Conservation (phyloP, 2,113 vertebrate species). For the Sminthopsis crassicaudata region DNA sequence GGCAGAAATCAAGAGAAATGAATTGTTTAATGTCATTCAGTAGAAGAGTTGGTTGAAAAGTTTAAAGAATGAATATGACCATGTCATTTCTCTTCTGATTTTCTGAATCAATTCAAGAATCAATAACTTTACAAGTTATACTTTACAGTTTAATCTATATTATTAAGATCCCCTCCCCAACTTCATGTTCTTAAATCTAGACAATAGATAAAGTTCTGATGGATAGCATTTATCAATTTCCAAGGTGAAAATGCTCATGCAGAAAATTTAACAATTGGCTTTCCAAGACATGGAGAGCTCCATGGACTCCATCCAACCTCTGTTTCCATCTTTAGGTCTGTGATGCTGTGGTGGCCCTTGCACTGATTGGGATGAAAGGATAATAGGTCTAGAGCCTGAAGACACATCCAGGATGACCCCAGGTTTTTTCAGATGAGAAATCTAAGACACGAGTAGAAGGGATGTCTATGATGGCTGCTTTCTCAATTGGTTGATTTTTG, state of each 20-base stretch:
- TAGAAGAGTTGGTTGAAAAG: too few species aligned
- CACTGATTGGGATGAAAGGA: neutral
- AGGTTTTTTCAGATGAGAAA: neutral
- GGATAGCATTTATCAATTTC: too few species aligned
- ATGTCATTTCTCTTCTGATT: too few species aligned
- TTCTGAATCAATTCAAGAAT: too few species aligned
- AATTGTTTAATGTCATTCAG: too few species aligned
- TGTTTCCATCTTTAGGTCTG: neutral
- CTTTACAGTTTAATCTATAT: neutral
- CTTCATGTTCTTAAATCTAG: neutral
- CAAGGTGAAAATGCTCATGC: neutral
- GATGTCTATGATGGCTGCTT: neutral
- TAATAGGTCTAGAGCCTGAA: neutral
- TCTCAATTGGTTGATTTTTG: neutral
- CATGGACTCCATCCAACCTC: neutral
- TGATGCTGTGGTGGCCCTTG: neutral
- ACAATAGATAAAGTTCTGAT: neutral
- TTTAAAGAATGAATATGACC: too few species aligned
- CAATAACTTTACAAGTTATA: neutral
- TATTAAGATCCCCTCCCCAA: neutral
- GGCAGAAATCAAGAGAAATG: too few species aligned
- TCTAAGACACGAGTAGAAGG: neutral
- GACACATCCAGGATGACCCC: neutral
- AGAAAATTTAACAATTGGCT: neutral
- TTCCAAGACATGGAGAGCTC: neutral